phyloP scores from a whole-genome alignment of 92 coral and sea anemone species.

The Siderastrea siderea region DNA sequence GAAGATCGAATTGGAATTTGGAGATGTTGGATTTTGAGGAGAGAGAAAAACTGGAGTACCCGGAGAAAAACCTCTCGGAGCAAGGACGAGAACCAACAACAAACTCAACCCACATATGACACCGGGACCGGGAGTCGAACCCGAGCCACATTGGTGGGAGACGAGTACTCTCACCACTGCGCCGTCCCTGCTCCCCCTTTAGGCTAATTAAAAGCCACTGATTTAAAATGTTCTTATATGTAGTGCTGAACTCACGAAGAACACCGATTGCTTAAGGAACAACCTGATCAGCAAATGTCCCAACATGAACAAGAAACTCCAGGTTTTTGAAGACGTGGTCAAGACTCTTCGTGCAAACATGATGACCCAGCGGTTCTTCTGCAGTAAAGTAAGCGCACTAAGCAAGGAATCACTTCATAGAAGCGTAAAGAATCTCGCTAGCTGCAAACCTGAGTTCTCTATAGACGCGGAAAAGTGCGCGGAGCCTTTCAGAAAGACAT shows the following conservation, averaged over 20 bases:
- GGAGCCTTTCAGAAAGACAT: constrained; percentile 23
- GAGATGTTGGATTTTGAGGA: too few species aligned
- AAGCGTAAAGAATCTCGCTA: neutral
- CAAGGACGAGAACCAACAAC: too few species aligned
- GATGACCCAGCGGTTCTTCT: constrained; percentile 21
- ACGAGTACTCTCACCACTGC: too few species aligned
- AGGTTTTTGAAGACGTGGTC: constrained; percentile 19
- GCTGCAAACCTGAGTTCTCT: constrained; percentile 20
- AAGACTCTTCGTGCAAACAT: constrained; percentile 12
- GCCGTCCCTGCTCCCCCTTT: too few species aligned
- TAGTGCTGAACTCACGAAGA: constrained; percentile 7
- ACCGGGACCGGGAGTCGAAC: too few species aligned
- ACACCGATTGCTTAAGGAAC: constrained; percentile 18
- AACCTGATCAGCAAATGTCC: constrained; percentile 11
- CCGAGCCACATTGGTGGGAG: too few species aligned
- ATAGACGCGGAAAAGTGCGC: constrained; percentile 31
- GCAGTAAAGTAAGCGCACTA: neutral
- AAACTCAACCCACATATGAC: too few species aligned
- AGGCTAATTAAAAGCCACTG: neutral
- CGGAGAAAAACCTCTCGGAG: too few species aligned
- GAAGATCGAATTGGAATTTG: too few species aligned
- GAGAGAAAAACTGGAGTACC: too few species aligned
- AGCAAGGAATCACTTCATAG: constrained; percentile 6
- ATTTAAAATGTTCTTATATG: neutral
- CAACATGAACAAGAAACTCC: neutral